Base-by-base conservation (phyloP, 2,888 invertebrate species). In the Omphaloscelis lunosa region DNA sequence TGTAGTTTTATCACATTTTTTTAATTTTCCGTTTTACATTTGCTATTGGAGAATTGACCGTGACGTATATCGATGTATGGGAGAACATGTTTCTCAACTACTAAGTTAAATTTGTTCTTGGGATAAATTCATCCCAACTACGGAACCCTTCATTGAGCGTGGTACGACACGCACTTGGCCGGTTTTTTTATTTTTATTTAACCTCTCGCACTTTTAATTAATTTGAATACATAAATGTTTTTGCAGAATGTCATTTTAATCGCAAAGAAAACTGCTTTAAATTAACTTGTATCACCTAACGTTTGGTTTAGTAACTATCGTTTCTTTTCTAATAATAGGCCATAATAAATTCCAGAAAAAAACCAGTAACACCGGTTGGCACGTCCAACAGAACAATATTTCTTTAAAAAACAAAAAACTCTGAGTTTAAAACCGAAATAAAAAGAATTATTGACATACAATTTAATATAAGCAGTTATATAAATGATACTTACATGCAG, bases 381-480 rank as follows among this genome's bases (percentile, higher is more conserved):
- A 74, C 29, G 17, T 20, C 11, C 34, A 68, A 41, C 1, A 65
- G 2, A 65, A 62, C 17, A 58, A 63, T 61, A 63, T 48, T 63
- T 75, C 51, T 56, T 34, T 39, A n/a, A 39, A 20, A 59, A 51
- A 39, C 8, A 9, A 5, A 72, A 58, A 84, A 72, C 67, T 23
- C 7, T n/a, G 8, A 27, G 27, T 56, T 34, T 17, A 53, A 70
- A n/a, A n/a, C n/a, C n/a, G n/a, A n/a, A n/a, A 69, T 69, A 45
- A 77, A 79, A 77, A 79, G 70, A 80, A 75, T 75, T 74, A 84
- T 75, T 82, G 75, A 78, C 72, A 66, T 69, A 87, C 75, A 85
- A 75, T 85, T 79, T 87, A 86, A 84, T 85, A 82, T 2, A 68
- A 79, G 62, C 85, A 74, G 70, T 45, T 70, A 75, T n/a, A n/a